Evolutionary conservation across 2,888 invertebrate species (phyloP), one percentile per base, ranked within the genome.

Genomic region (Merodon equestris): DNA sequence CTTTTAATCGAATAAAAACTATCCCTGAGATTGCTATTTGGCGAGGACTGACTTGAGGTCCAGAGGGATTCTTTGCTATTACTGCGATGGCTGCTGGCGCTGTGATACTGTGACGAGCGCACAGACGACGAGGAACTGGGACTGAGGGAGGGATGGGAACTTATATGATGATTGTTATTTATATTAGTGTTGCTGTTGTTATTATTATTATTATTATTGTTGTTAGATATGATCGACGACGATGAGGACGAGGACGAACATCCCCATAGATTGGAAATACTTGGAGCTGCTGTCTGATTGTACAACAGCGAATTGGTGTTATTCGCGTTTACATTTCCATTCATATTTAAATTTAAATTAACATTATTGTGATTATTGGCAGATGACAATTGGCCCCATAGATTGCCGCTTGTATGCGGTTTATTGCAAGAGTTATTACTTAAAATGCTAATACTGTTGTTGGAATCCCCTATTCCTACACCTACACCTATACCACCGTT

Each of bases 21-120:
- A 82, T 86, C 86, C 83, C 84, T 85, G 84, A 84, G 84, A 84
- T 85, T 84, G 73, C 83, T 84, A 66, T 84, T 86, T 77, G 88
- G 88, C 74, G 89, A 88, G 34, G 86, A 86, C 82, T 87, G 88
- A 60, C 85, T 84, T 60, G 85, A 85, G 13, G 87, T 84, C 87
- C 89, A 88, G 27, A 89, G 84, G 72, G 87, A 85, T 83, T 89
- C 89, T 83, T 89, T 89, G 83, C 88, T 87, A 82, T 87, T 87
- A 81, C 86, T 86, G 83, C 85, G 85, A 83, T 85, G 84, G 68
- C 85, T 85, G 61, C 73, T 61, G 54, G 82, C 81, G 71, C 83
- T 84, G 57, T 83, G 81, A 81, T 84, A 83, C 57, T 84, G 84
- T 42, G 83, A 75, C 40, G 74, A 82, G 58, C 74, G 82, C 47